phyloP scores from a whole-genome alignment of 2,888 invertebrate genomes.

The Acronicta alni region DNA sequence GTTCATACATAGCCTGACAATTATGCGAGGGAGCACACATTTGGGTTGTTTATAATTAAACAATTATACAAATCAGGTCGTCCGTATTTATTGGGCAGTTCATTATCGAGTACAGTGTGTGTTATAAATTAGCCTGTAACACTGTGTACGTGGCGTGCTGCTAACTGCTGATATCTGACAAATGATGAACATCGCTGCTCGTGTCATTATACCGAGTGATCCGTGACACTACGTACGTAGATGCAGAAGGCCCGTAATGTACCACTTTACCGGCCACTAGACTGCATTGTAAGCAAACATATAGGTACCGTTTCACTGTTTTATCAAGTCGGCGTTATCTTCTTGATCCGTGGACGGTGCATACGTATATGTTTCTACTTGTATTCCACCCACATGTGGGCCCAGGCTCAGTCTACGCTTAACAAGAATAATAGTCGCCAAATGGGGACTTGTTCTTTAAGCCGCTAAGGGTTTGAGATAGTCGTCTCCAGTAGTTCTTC shows the following conservation, averaged over 20 bases:
- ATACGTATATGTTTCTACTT: too few species aligned
- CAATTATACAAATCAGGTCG: constrained; percentile 37
- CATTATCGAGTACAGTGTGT: constrained; percentile 43
- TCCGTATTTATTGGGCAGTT: constrained; percentile 47
- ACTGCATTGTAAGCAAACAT: too few species aligned
- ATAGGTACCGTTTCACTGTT: too few species aligned
- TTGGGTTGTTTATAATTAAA: constrained; percentile 38
- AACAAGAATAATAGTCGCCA: too few species aligned
- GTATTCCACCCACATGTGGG: too few species aligned
- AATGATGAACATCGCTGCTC: constrained; percentile 36
- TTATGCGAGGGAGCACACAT: constrained; percentile 13
- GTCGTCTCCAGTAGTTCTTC: constrained; percentile 10
- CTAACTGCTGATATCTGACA: constrained; percentile 32
- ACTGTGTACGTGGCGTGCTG: constrained; percentile 23
- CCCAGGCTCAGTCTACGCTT: too few species aligned
- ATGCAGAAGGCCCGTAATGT: too few species aligned
- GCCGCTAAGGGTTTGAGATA: not conserved
- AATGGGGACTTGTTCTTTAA: too few species aligned
- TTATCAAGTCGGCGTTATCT: too few species aligned
- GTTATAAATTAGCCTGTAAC: constrained; percentile 46
- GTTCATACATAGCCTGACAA: constrained; percentile 31
- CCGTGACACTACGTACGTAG: not conserved
- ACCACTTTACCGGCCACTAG: too few species aligned
- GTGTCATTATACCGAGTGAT: constrained; percentile 29
- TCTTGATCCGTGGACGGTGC: too few species aligned